A percentile compares a stretch with the other conserved stretches of the same genome.
Conservation (phyloP, 2,888 invertebrate species). For the Plebejus melissa region DNA sequence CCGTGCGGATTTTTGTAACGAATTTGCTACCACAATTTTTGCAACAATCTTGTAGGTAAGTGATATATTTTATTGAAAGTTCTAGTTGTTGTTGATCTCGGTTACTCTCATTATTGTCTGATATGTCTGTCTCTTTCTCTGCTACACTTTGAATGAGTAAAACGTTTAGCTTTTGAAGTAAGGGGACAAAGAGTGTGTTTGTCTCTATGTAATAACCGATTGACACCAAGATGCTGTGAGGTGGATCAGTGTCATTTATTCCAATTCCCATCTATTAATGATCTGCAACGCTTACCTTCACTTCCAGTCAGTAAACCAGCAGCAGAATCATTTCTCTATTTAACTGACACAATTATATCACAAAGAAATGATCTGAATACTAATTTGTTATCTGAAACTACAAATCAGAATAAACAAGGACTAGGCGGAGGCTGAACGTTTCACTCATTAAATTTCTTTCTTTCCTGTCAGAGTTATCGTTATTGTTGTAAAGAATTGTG, state of each 20-base stretch:
- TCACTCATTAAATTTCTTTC: constrained; percentile 47
- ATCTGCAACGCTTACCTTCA: too few relatives aligned
- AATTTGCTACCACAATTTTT: constrained; percentile 72
- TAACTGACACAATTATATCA: background rate
- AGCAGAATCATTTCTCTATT: background rate
- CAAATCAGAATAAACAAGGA: background rate
- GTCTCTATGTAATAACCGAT: too few relatives aligned
- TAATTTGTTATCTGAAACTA: background rate
- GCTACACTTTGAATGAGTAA: constrained; percentile 7
- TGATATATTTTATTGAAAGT: constrained; percentile 59
- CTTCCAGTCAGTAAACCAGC: background rate
- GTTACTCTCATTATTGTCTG: constrained; percentile 5
- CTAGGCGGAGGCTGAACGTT: constrained; percentile 36
- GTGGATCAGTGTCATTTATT: too few relatives aligned
- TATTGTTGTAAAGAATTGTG: constrained; percentile 65
- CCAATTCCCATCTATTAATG: too few relatives aligned
- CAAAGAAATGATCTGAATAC: background rate
- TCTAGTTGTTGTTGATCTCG: constrained; percentile 50
- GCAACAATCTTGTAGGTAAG: constrained; percentile 52
- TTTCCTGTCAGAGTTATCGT: constrained; percentile 36
- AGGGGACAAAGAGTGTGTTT: too few relatives aligned
- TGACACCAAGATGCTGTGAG: too few relatives aligned
- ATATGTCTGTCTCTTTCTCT: constrained; percentile 5
- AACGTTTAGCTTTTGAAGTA: background rate
- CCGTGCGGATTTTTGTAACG: constrained; percentile 65